phyloP scores from a whole-genome alignment of 2,888 invertebrate species.

The Homarus gammarus region DNA sequence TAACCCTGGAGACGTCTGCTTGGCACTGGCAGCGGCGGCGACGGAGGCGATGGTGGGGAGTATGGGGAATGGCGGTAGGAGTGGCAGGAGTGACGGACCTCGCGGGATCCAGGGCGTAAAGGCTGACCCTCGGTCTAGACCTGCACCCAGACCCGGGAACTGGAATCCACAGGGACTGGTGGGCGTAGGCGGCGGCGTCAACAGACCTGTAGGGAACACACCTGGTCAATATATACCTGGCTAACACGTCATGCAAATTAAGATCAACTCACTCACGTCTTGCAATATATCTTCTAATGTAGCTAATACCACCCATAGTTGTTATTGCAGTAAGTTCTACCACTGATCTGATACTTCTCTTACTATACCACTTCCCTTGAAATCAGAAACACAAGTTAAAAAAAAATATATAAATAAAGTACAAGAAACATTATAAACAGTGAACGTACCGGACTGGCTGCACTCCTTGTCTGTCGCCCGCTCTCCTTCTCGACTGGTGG shows the following conservation, averaged over 20 bases:
- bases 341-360: too few species aligned
- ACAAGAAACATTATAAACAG: constrained; percentile 4
- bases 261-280: too few species aligned
- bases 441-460: constrained; percentile 51
- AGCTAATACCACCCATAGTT: too few species aligned
- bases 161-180: constrained; percentile 65
- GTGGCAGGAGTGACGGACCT: constrained; percentile 55
- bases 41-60: constrained; percentile 56
- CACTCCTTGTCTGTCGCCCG: constrained; percentile 50
- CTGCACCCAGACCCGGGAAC: constrained; percentile 59
- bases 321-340: too few species aligned
- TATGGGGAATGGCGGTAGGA: constrained; percentile 57
- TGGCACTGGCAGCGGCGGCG: constrained; percentile 37
- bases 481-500: constrained; percentile 49
- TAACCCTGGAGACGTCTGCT: neutral
- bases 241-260: neutral
- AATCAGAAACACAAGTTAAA: too few species aligned
- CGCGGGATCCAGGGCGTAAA: constrained; percentile 60
- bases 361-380: too few species aligned
- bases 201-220: constrained; percentile 55
- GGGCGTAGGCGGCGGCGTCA: constrained; percentile 62
- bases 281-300: too few species aligned
- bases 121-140: constrained; percentile 56
- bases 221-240: constrained; percentile 42
- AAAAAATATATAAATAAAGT: too few species aligned